A percentile compares a stretch with the other conserved stretches of the same genome.
phyloP scores from a whole-genome alignment of 1,140 invertebrate genomes.

The Apocrypta bakeri region DNA sequence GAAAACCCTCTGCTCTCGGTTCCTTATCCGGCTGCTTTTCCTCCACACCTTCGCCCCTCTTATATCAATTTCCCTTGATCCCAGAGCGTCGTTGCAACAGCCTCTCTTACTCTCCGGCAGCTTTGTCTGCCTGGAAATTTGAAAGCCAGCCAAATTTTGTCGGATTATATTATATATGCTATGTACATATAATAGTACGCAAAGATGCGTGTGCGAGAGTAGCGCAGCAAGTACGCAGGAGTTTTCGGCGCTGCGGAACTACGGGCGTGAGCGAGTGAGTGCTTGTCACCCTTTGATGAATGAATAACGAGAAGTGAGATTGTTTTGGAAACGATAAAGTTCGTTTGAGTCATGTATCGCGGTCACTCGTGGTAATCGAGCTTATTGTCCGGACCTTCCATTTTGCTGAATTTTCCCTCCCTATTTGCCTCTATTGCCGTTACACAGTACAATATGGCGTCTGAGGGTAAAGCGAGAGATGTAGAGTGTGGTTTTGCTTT shows the following conservation, averaged over 20 bases:
- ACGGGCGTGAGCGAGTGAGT: too few species aligned
- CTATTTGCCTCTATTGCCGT: too few species aligned
- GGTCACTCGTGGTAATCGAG: not conserved
- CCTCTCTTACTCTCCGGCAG: not conserved
- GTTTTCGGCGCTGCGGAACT: too few species aligned
- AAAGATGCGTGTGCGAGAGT: not conserved
- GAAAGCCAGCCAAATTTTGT: conserved; percentile 33
- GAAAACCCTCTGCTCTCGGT: too few species aligned
- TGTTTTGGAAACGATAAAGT: not conserved
- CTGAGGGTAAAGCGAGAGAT: too few species aligned
- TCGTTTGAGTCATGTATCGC: not conserved
- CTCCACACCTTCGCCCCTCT: not conserved
- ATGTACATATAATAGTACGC: not conserved
- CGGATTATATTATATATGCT: not conserved
- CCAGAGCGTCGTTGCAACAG: not conserved
- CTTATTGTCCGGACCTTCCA: not conserved
- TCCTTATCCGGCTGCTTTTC: not conserved
- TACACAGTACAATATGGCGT: too few species aligned
- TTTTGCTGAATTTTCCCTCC: not conserved
- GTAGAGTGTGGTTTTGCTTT: not conserved
- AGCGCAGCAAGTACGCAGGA: too few species aligned
- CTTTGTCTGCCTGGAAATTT: conserved; percentile 19
- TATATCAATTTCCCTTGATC: not conserved
- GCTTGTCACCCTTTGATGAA: conserved; percentile 2
- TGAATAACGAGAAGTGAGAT: conserved; percentile 3